Conservation (phyloP, 2,113 vertebrate genomes). For the Urocitellus parryii region DNA sequence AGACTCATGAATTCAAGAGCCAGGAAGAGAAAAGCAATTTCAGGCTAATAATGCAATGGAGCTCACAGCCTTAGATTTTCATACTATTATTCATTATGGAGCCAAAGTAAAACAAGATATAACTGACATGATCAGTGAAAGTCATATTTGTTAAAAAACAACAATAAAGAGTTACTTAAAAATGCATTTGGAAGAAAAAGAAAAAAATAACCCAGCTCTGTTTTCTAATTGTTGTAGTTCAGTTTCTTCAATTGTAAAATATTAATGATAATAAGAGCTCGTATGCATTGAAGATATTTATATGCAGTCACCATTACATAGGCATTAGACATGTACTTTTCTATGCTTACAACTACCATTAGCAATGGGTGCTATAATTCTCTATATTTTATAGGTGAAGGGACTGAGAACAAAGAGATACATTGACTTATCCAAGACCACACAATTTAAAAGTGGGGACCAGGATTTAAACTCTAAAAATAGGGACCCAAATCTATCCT, state of each 20-base stretch:
- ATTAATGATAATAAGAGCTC: not conserved
- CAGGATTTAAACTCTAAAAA: not conserved
- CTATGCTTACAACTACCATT: not conserved
- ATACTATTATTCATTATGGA: not conserved
- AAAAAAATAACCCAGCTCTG: not conserved
- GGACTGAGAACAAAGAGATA: not conserved
- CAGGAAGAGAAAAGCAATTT: constrained; percentile 62
- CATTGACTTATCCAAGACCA: not conserved
- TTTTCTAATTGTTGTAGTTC: not conserved
- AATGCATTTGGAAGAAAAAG: not conserved
- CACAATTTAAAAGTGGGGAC: not conserved
- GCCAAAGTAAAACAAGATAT: not conserved
- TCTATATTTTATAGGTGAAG: not conserved
- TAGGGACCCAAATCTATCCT: not conserved
- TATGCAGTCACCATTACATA: not conserved
- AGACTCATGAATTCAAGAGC: constrained; percentile 47
- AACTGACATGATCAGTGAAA: not conserved
- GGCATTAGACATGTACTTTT: not conserved
- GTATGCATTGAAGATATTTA: not conserved
- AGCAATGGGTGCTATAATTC: not conserved
- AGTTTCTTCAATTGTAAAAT: constrained; percentile 37
- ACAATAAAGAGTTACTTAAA: not conserved
- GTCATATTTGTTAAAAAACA: not conserved
- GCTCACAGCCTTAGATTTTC: constrained; percentile 29
- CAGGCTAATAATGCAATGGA: not conserved